Evolutionary conservation across 2,888 invertebrate species (phyloP), one percentile per base, ranked within the genome.

Genomic region (Chloromyia formosa): DNA sequence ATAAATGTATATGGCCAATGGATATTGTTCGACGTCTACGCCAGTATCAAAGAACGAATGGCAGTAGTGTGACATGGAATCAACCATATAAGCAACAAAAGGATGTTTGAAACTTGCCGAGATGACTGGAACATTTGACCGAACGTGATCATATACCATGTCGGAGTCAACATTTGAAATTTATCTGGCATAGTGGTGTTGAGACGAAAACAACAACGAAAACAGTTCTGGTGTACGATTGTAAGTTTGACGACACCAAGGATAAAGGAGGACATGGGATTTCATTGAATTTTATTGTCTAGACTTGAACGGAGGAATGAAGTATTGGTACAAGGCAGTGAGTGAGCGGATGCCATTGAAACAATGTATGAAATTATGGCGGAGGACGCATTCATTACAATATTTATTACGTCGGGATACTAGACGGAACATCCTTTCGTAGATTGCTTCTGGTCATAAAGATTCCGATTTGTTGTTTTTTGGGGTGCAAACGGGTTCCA

Each of bases 101-200:
- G 60, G 60, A 60, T 60, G 23, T 60, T 60, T 60, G 60, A 60
- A 60, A 60, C 22, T 60, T 60, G 60, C 60, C 23, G 60, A 60
- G 27, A 23, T 60, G 23, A 23, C 23, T 23, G 23, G 23, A 23
- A 60, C 60, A 60, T 60, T 60, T n/a, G 7, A 23, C 23, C 12
- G 60, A 22, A 60, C 60, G 60, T 60, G 60, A 22, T 60, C 60
- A 60, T 60, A 60, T 60, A 23, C 10, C 20, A 60, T 60, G 60
- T 22, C 22, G 23, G 23, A 60, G 23, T 23, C 60, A 60, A 23
- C 60, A 60, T 60, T 60, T 9, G 60, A 60, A 60, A 60, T 60
- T 22, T 22, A 60, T 60, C 23, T 22, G 60, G 4, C 7, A 35
- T 60, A 14, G 14, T n/a, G 49, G 49, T 12, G 49, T 49, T 14